A percentile compares a stretch with the other conserved stretches of the same genome.
These are phyloP conservation scores for Apodemia hepburni DNA, from an alignment of 2,888 invertebrate genomes.

Conservation along the genomic window DNA sequence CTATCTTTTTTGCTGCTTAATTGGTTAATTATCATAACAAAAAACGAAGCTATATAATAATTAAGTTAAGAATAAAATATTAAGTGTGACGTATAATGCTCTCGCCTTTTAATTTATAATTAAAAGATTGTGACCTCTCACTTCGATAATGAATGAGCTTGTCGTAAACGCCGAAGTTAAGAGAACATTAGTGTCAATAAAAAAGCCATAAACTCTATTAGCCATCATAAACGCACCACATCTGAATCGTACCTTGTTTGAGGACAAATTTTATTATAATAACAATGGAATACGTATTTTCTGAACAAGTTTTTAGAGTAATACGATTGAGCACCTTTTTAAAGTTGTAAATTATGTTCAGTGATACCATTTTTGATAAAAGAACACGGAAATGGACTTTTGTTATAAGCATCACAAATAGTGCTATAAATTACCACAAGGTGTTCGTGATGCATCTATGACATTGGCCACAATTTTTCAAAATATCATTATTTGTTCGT, in stretches of 20 bases:
- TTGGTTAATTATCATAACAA: too few relatives aligned
- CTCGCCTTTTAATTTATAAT: constrained; percentile 64
- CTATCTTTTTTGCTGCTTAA: too few relatives aligned
- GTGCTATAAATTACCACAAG: constrained; percentile 73
- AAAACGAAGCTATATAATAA: neutral
- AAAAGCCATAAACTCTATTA: constrained; percentile 78
- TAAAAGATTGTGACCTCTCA: constrained; percentile 72
- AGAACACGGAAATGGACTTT: constrained; percentile 75
- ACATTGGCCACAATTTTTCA: constrained; percentile 67
- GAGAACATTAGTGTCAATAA: constrained; percentile 79
- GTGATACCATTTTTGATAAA: constrained; percentile 69
- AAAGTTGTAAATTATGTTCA: constrained; percentile 26
- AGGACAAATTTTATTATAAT: constrained; percentile 56
- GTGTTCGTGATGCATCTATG: constrained; percentile 52
- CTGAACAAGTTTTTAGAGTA: constrained; percentile 4
- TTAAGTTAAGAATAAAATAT: constrained; percentile 28
- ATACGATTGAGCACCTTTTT: constrained; percentile 12
- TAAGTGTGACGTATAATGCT: constrained; percentile 38
- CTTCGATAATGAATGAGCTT: constrained; percentile 76
- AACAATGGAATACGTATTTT: constrained; percentile 1
- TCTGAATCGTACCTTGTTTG: constrained; percentile 72
- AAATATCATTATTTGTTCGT: constrained; percentile 65
- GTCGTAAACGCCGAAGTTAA: constrained; percentile 72
- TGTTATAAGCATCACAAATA: constrained; percentile 51
- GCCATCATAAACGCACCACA: constrained; percentile 74